A percentile compares a stretch with the other conserved stretches of the same genome.
These are phyloP conservation scores for Atopsyche davidsoni DNA, from an alignment of 1,140 invertebrate species.

Conservation along the genomic window DNA sequence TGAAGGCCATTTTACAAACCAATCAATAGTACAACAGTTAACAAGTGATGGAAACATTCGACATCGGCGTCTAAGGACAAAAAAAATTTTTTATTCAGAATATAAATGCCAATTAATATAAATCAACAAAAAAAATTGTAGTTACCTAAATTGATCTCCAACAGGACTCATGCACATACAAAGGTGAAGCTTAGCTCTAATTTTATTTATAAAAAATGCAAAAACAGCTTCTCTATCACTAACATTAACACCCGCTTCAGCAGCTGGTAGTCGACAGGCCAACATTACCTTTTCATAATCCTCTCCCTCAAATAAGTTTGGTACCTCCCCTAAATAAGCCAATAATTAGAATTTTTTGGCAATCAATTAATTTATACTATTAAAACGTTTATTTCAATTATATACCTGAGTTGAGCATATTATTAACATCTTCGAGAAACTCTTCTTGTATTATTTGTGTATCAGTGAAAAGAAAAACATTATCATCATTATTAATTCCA, in stretches of 20 bases:
- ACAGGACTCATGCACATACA: slow-evolving; percentile 87
- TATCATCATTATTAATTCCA: slow-evolving; percentile 69
- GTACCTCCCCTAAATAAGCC: slow-evolving; percentile 60
- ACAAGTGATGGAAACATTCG: slow-evolving; percentile 87
- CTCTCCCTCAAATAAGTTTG: slow-evolving; percentile 79
- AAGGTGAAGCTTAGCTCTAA: slow-evolving; percentile 73
- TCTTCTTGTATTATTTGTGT: slow-evolving; percentile 88
- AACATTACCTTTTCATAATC: slow-evolving; percentile 78
- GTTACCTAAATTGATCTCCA: slow-evolving; percentile 71
- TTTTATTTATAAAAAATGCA: slow-evolving; percentile 73
- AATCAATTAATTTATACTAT: slow-evolving; percentile 28
- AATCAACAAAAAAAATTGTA: too few species aligned
- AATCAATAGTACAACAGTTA: slow-evolving; percentile 91
- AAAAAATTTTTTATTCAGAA: slow-evolving; percentile 6
- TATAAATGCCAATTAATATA: slow-evolving; percentile 13
- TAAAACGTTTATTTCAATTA: slow-evolving; percentile 16
- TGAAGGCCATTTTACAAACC: slow-evolving; percentile 86
- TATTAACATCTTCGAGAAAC: slow-evolving; percentile 89
- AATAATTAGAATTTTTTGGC: slow-evolving; percentile 1
- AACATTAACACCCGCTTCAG: slow-evolving; percentile 57
- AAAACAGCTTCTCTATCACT: slow-evolving; percentile 67
- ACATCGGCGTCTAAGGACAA: slow-evolving; percentile 54
- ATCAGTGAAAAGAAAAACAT: slow-evolving; percentile 82
- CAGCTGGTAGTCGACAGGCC: slow-evolving; percentile 62
- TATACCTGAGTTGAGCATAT: slow-evolving; percentile 78